Evolutionary conservation across 2,113 vertebrate genomes (phyloP).

Genomic region (Thamnophis sirtalis): DNA sequence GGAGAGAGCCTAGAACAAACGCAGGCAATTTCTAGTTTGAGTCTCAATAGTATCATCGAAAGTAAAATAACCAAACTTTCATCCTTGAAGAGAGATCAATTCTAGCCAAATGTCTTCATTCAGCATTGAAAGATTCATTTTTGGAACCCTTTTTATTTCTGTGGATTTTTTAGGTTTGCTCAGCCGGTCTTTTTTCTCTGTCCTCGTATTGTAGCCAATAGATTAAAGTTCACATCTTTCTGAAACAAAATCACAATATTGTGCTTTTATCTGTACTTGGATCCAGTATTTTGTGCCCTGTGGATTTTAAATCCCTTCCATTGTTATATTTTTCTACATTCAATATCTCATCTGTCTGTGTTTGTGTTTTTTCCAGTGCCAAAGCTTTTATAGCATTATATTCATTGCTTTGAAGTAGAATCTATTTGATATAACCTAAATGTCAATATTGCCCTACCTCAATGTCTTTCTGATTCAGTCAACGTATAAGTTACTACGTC

Average conservation of each 20-base stretch:
- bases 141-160: neutral
- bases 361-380: neutral
- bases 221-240: neutral
- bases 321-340: neutral
- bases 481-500: neutral
- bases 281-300: neutral
- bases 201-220: neutral
- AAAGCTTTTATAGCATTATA: neutral
- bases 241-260: neutral
- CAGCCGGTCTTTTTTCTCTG: neutral
- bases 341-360: neutral
- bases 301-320: neutral
- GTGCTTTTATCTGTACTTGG: neutral
- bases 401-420: neutral
- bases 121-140: neutral
- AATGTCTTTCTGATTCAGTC: neutral
- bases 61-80: neutral
- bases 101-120: neutral
- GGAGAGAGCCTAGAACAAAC: too few species aligned
- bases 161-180: neutral
- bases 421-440: neutral
- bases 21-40: neutral
- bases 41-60: neutral
- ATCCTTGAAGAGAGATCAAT: neutral
- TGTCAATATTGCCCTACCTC: neutral